Evolutionary conservation across 2,113 vertebrate species (phyloP), one percentile per base, ranked within the genome.

Genomic region (Xiphorhynchus elegans): DNA sequence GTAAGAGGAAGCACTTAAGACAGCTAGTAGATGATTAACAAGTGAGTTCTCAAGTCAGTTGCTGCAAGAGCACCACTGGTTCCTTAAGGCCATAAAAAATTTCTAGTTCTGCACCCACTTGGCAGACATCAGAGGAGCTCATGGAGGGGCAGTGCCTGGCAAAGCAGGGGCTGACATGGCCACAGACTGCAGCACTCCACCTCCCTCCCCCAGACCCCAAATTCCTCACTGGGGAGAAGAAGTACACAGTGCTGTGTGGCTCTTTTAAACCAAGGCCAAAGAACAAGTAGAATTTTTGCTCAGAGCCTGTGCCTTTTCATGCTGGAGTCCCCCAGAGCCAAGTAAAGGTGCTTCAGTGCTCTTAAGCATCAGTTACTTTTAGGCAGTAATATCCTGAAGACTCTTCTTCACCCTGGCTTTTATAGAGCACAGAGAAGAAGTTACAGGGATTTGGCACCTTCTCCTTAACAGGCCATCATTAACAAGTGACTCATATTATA

Each of bases 401-500:
- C 15, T 19, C 18, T 84, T 95, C 68, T 37, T 84, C 73, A 63
- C 75, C 64, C 86, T 66, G 31, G 25, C 40, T 75, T 87, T 84
- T 62, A 46, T 39, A 73, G 5, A 1, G 4, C 37, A 56, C 47
- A 33, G 6, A 8, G 11, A 93, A 96, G 77, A 93, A 96, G 77
- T 84, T 79, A 87, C 40, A 1, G 0, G 69, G 66, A 92, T 79
- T 69, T 92, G 80, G 90, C 76, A 89, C 94, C 56, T 93, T 87
- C 86, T 90, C 66, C 64, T 82, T 79, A 94, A 90, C 92, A 69
- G 90, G 86, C 86, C 92, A 96, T 66, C 93, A 78, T 90, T 93
- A 94, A 84, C 69, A 87, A 96, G 83, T 95, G 92, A 97, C 96
- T 96, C 95, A 95, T 49, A 89, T 94, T 85, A 94, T 90, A 96